Base-by-base conservation (phyloP, 2,888 invertebrate species). In the Tenodera sinensis region DNA sequence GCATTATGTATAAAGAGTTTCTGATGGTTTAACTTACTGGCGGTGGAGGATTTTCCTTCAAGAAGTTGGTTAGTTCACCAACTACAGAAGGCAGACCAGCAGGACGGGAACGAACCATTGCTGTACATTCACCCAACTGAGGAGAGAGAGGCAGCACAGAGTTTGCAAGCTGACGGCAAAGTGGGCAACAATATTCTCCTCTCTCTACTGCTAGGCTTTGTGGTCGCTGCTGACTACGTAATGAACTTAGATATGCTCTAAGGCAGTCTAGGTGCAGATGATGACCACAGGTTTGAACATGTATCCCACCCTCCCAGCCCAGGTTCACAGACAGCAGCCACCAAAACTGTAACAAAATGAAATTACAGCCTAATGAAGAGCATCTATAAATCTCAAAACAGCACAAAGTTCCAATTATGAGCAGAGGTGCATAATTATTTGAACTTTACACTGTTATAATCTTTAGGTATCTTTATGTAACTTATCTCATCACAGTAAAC, bases 271-370 rank as follows among this genome's bases (percentile, higher is more conserved):
- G 95, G 94, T 99, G 99, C 90, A 99, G 95, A 93, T 98, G 98
- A 94, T 99, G 99, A 0, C 99, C 99, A 94, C 99, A 99, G 2
- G 99, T 98, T 93, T 97, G 97, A 88, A 98, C 97, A 93, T 98
- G 97, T 88, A 99, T 97, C 88, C 99, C 99, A 91, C 98, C 97
- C 93, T 97, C 97, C 96, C 97, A 97, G 6, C 97, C 97, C 92
- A 97, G 95, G 92, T 97, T 97, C 90, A 97, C 95, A 3, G 96
- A 96, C 83, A 97, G 93, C 92, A 97, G 95, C 97, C 97, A 97
- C 1, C 97, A 97, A 92, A 96, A 95, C 95, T 96, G 92, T 9
- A 92, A 93, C 91, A 81, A 83, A 88, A 54, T 20, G 25, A 20
- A 71, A 71, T 42, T 6, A 34, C 34, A 34, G 83, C 71, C 28